Evolutionary conservation across 53 echinoderm and acorn worm species (phyloP).

Genomic region (Echinometra lucunter): DNA sequence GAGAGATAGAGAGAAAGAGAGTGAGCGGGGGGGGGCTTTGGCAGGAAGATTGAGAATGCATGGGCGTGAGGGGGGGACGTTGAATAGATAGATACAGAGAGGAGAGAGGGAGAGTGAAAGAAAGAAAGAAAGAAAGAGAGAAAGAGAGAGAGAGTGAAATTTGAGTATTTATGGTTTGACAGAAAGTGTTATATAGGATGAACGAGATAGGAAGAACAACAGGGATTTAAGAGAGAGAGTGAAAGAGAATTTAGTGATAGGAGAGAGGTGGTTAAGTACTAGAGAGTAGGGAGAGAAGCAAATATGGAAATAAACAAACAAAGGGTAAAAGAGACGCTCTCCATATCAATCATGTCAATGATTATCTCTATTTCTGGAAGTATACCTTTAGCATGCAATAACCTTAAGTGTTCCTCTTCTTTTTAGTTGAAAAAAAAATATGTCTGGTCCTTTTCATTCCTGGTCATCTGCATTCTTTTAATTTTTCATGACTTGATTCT

Average conservation of each 20-base stretch:
- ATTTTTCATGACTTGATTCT: no score
- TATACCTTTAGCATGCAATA: no score
- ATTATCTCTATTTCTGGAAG: no score
- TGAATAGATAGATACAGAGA: background rate
- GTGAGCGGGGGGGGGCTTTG: background rate
- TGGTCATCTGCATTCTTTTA: no score
- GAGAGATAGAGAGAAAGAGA: background rate
- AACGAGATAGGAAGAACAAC: background rate
- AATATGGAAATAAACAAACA: background rate
- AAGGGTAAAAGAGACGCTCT: no score
- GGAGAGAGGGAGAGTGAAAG: background rate
- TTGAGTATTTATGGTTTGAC: background rate
- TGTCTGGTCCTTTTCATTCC: no score
- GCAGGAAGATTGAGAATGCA: background rate
- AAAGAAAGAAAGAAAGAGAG: background rate
- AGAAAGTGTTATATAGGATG: background rate
- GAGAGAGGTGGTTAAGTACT: no score
- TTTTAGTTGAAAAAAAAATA: no score
- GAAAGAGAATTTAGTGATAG: no score
- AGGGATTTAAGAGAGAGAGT: background rate
- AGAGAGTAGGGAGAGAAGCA: background rate
- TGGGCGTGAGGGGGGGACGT: no score
- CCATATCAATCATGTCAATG: no score
- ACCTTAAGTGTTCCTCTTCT: no score
- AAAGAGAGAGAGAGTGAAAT: background rate